Conservation (phyloP, 1,140 invertebrate genomes). For the Cyphomyrmex costatus region DNA sequence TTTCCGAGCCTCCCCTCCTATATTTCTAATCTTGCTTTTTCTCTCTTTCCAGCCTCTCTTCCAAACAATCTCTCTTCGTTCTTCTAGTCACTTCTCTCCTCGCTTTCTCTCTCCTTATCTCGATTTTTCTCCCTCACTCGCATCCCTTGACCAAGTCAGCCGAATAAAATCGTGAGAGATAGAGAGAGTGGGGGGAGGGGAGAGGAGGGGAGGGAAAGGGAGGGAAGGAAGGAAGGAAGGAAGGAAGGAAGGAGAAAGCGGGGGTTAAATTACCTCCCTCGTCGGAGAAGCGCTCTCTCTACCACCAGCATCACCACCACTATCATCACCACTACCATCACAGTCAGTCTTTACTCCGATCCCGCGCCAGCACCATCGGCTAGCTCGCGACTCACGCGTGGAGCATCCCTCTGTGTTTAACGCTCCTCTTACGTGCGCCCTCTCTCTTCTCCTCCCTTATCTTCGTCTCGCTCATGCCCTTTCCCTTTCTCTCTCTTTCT, state of each 20-base stretch:
- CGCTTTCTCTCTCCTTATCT: constrained; percentile 25
- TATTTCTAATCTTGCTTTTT: constrained; percentile 47
- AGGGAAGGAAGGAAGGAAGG: too few relatives aligned
- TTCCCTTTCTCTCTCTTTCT: constrained; percentile 27
- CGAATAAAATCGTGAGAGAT: background rate
- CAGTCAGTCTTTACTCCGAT: constrained; percentile 51
- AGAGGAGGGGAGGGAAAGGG: too few relatives aligned
- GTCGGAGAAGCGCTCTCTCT: constrained; percentile 24
- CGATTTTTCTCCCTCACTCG: background rate
- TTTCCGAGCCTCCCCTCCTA: background rate
- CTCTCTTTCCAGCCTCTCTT: background rate
- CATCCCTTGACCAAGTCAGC: constrained; percentile 28
- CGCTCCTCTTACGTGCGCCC: constrained; percentile 33
- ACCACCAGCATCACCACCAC: constrained; percentile 21
- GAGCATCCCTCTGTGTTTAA: constrained; percentile 43
- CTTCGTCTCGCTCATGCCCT: background rate
- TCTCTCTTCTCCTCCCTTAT: background rate
- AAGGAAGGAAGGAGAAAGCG: background rate
- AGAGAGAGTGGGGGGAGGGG: background rate
- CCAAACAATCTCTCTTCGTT: constrained; percentile 6
- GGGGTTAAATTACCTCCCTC: constrained; percentile 45
- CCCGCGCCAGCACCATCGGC: constrained; percentile 43
- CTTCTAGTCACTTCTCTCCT: background rate
- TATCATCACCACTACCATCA: constrained; percentile 28
- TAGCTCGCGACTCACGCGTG: constrained; percentile 47